These are phyloP conservation scores for Anarsia innoxiella DNA, from an alignment of 2,888 invertebrate genomes.

Conservation along the genomic window DNA sequence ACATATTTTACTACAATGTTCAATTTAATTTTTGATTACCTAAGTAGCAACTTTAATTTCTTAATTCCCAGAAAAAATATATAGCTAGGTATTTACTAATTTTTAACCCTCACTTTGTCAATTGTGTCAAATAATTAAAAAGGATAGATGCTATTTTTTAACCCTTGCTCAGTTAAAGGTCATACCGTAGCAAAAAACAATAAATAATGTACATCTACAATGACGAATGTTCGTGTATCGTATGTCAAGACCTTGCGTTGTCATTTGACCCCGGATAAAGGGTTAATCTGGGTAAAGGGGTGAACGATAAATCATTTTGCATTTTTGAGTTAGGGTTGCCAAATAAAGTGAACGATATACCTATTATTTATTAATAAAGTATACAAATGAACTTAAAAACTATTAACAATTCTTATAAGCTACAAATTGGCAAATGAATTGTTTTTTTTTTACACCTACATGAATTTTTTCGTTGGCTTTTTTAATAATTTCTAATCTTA, in stretches of 20 bases:
- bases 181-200: conserved; percentile 47
- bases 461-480: not conserved
- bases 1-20: too few species aligned
- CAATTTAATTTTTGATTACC: too few species aligned
- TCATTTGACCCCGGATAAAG: conserved; percentile 62
- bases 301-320: conserved; percentile 68
- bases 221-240: conserved; percentile 24
- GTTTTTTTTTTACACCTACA: not conserved
- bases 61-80: too few species aligned
- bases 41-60: too few species aligned
- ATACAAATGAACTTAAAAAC: not conserved
- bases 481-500: too few species aligned
- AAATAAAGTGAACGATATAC: not conserved
- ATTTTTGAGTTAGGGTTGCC: conserved; percentile 48
- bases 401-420: too few species aligned
- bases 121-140: too few species aligned
- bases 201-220: conserved; percentile 40
- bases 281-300: conserved; percentile 67
- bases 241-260: conserved; percentile 38
- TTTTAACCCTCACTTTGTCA: too few species aligned
- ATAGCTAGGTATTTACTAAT: too few species aligned
- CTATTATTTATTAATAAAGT: not conserved
- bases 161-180: too few species aligned
- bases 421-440: not conserved
- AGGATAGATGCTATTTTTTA: too few species aligned